These are phyloP conservation scores for Aspiorhynchus laticeps DNA, from an alignment of 2,113 vertebrate species.

Conservation along the genomic window DNA sequence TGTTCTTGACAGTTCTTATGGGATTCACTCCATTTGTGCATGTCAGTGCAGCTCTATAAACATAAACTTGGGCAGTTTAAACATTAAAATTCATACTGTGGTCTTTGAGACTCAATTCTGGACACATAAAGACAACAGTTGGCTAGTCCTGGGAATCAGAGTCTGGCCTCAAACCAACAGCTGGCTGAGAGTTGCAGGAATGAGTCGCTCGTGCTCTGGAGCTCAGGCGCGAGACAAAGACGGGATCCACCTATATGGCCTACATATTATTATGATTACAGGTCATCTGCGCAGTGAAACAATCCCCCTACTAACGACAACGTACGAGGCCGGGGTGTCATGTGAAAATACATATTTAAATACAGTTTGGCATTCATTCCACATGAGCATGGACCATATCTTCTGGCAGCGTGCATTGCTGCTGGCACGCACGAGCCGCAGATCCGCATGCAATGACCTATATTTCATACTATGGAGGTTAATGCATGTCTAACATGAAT, in stretches of 20 bases:
- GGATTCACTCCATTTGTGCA: not conserved
- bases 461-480: slow-evolving; percentile 2
- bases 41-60: not conserved
- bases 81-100: not conserved
- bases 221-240: slow-evolving; percentile 53
- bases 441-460: slow-evolving; percentile 49
- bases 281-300: slow-evolving; percentile 6
- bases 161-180: slow-evolving; percentile 34
- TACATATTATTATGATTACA: slow-evolving; percentile 4
- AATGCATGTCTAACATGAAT: not conserved
- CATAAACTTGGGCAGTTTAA: not conserved
- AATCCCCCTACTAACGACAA: not conserved
- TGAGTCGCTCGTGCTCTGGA: not conserved
- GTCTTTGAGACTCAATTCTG: not conserved
- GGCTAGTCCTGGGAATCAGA: not conserved
- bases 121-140: slow-evolving; percentile 22
- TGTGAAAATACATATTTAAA: not conserved
- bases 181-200: slow-evolving; percentile 37
- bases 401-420: not conserved
- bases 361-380: not conserved
- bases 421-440: slow-evolving; percentile 1
- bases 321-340: not conserved
- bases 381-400: not conserved
- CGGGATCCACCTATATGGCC: slow-evolving; percentile 53
- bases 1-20: not conserved